phyloP scores from a whole-genome alignment of 2,888 invertebrate genomes.

The Melanostoma scalare region DNA sequence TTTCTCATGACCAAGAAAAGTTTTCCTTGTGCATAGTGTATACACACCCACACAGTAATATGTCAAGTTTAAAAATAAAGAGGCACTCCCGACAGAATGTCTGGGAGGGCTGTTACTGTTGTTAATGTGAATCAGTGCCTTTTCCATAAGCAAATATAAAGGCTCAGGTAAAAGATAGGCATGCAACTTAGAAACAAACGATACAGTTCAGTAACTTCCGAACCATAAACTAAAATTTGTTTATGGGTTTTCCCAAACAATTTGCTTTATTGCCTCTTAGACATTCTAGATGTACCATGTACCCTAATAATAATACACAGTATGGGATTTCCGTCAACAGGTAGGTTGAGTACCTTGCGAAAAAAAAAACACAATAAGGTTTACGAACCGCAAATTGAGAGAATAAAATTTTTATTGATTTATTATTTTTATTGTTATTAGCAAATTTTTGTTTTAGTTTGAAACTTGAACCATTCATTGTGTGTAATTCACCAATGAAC shows the following conservation, averaged over 20 bases:
- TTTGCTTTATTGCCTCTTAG: conserved; percentile 58
- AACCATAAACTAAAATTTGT: conserved; percentile 67
- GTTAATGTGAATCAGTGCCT: conserved; percentile 30
- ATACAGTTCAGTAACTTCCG: conserved; percentile 66
- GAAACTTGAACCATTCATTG: conserved; percentile 25
- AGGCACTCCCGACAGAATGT: conserved; percentile 47
- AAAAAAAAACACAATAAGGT: conserved; percentile 22
- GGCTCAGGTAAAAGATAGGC: conserved; percentile 23
- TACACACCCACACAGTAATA: too few species aligned
- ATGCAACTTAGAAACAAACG: conserved; percentile 1
- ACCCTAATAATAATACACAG: conserved; percentile 52
- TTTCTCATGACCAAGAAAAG: too few species aligned
- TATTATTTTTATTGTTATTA: conserved; percentile 4
- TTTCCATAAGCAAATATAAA: conserved; percentile 7
- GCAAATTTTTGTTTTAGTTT: not conserved
- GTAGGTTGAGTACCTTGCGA: conserved; percentile 3
- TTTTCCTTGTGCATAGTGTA: too few species aligned
- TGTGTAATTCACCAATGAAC: conserved; percentile 4
- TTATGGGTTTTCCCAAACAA: conserved; percentile 67
- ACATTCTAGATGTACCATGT: conserved; percentile 12
- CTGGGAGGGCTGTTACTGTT: conserved; percentile 32
- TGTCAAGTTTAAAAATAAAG: not conserved
- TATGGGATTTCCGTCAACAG: conserved; percentile 55
- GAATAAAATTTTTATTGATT: conserved; percentile 61
- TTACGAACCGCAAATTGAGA: conserved; percentile 64